Base-by-base conservation (phyloP, 1,140 invertebrate genomes). In the Watersipora subatra region DNA sequence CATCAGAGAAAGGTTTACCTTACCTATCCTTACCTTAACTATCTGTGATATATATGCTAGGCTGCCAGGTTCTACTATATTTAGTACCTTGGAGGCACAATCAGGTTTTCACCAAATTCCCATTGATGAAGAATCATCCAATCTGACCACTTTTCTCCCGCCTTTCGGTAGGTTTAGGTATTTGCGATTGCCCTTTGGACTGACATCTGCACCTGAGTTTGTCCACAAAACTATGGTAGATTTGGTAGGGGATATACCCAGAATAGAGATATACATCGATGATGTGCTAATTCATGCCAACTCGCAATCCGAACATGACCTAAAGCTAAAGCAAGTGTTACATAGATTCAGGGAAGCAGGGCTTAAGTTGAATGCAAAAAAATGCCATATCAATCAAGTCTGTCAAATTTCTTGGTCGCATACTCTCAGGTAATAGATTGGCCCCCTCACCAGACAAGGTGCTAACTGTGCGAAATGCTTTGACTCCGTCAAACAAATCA, bases 261-360 rank as follows among this genome's bases (percentile, higher is more conserved):
- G 76, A 30, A 69, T 77, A 26, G 70, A 67, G 24, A 65, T 75
- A 2, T 73, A 73, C 64, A 66, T 76, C 24, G 77, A 80, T 69
- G 76, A 80, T 65, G 70, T 76, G 20, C 57, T 77, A 17, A 62
- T 80, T 1, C 69, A 57, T 34, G 76, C 70, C 7, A 24, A 30
- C 19, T 65, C 61, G 26, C 56, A 69, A 64, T 27, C 63, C 56
- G 66, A 78, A 65, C 73, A 77, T 66, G 69, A 75, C 62, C 26
- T 57, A 30, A 71, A 61, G 17, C 22, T 55, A 22, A 55, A 22
- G 22, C 46, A 55, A 22, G 46, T 55, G 17, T 55, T 55, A 17
- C 46, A 55, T 17, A 55, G 46, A 22, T 55, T 17, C 46, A 17
- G 46, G 17, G 46, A 55, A 22, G 22, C 22, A 17, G 22, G 46